Percentiles rank a stretch among this genome's conserved stretches.
Evolutionary conservation across 64 coral and sea anemone genomes (phyloP).

Genomic region (Actinia equina): DNA sequence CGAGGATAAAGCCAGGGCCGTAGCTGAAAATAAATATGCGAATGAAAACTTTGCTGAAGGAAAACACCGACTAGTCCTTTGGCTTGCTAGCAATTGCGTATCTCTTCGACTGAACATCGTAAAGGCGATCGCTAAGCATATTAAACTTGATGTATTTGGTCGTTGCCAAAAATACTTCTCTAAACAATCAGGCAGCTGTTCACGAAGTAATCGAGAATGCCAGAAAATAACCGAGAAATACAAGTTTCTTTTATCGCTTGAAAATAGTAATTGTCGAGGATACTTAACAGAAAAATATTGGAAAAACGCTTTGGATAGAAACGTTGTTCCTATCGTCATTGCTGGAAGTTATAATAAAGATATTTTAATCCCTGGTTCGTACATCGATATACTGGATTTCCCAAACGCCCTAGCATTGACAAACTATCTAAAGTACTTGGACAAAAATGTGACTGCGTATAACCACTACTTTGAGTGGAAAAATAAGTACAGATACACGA

Average conservation of each 20-base stretch:
- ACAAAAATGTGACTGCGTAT: slow-evolving; percentile 51
- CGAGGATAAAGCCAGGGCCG: neutral
- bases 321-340: slow-evolving; percentile 46
- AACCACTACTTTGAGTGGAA: slow-evolving; percentile 50
- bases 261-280: slow-evolving; percentile 25
- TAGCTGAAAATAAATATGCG: neutral
- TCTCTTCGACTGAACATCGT: slow-evolving; percentile 9
- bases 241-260: slow-evolving; percentile 36
- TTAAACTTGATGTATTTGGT: too few relatives aligned
- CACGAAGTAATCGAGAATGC: neutral
- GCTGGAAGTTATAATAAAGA: slow-evolving; percentile 21
- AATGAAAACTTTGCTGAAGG: slow-evolving; percentile 5
- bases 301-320: slow-evolving; percentile 18
- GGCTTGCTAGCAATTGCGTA: slow-evolving; percentile 21
- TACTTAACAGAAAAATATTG: slow-evolving; percentile 50
- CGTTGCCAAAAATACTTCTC: too few relatives aligned
- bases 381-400: slow-evolving; percentile 60
- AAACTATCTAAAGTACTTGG: slow-evolving; percentile 48
- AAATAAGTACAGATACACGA: slow-evolving; percentile 14
- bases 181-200: neutral
- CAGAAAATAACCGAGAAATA: slow-evolving; percentile 8
- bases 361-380: slow-evolving; percentile 27
- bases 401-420: slow-evolving; percentile 24
- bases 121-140: neutral
- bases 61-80: slow-evolving; percentile 23